These are phyloP conservation scores for Zaprionus kolodkinae DNA, from an alignment of 1,140 invertebrate species.

Conservation along the genomic window DNA sequence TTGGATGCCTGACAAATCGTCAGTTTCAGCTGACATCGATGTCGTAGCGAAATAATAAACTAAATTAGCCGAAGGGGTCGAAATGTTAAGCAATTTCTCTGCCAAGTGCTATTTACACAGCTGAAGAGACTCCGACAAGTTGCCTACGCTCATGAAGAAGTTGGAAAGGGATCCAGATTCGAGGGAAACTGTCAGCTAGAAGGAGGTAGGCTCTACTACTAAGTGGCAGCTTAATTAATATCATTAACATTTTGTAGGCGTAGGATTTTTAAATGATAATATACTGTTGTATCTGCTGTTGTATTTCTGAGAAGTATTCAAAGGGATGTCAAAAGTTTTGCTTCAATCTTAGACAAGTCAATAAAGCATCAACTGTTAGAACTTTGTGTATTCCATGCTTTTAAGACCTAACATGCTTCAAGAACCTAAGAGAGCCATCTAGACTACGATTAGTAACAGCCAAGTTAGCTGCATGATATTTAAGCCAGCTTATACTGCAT, in stretches of 20 bases:
- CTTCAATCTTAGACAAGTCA: no score
- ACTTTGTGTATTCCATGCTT: no score
- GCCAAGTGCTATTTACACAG: not conserved
- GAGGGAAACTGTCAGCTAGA: not conserved
- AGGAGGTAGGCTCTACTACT: not conserved
- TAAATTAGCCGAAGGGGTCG: slow-evolving; percentile 53
- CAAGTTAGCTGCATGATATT: not conserved
- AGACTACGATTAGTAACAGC: no score
- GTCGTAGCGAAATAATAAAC: slow-evolving; percentile 59
- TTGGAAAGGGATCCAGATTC: not conserved
- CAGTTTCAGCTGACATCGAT: not conserved
- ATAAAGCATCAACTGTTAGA: no score
- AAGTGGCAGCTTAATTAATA: not conserved
- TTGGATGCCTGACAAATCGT: slow-evolving; percentile 4
- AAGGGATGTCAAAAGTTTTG: not conserved
- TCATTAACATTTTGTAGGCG: not conserved
- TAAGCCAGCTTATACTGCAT: not conserved
- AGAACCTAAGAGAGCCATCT: no score
- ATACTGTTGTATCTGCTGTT: no score
- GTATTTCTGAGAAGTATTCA: not conserved
- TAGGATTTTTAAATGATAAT: not conserved
- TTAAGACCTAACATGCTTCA: no score
- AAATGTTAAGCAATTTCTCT: slow-evolving; percentile 38
- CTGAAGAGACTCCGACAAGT: not conserved
- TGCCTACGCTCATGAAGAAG: not conserved